A percentile compares a stretch with the other conserved stretches of the same genome.
These are phyloP conservation scores for Xestia c-nigrum DNA, from an alignment of 2,888 invertebrate species.

Conservation along the genomic window DNA sequence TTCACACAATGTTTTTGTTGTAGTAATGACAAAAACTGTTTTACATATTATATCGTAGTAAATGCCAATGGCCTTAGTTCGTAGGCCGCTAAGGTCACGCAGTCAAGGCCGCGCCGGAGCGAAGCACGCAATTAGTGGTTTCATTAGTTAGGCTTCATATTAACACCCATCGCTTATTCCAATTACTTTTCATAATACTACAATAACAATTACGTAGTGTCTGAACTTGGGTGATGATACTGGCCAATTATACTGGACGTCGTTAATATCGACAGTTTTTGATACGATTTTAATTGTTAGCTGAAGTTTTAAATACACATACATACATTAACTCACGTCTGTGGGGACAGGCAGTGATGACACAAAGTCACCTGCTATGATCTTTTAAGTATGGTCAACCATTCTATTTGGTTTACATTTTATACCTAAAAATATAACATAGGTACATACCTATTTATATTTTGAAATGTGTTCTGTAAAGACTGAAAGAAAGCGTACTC, in stretches of 20 bases:
- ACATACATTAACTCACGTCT: neutral
- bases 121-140: slow-evolving; percentile 79
- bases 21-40: slow-evolving; percentile 38
- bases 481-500: neutral
- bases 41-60: slow-evolving; percentile 57
- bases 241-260: slow-evolving; percentile 4
- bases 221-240: slow-evolving; percentile 12
- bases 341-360: neutral
- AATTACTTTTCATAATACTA: slow-evolving; percentile 45
- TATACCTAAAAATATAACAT: too few relatives aligned
- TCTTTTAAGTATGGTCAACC: neutral
- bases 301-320: neutral
- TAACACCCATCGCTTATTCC: slow-evolving; percentile 55
- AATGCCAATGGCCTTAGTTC: slow-evolving; percentile 78
- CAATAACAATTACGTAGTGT: slow-evolving; percentile 20
- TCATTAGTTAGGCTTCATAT: slow-evolving; percentile 80
- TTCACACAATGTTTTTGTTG: slow-evolving; percentile 32
- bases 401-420: too few relatives aligned
- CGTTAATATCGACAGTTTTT: neutral
- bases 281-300: slow-evolving; percentile 11
- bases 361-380: neutral
- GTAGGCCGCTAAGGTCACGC: slow-evolving; percentile 75
- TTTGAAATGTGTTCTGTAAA: neutral
- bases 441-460: neutral
- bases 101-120: slow-evolving; percentile 78